phyloP scores from a whole-genome alignment of 1,140 invertebrate species.

The Goniozus legneri region DNA sequence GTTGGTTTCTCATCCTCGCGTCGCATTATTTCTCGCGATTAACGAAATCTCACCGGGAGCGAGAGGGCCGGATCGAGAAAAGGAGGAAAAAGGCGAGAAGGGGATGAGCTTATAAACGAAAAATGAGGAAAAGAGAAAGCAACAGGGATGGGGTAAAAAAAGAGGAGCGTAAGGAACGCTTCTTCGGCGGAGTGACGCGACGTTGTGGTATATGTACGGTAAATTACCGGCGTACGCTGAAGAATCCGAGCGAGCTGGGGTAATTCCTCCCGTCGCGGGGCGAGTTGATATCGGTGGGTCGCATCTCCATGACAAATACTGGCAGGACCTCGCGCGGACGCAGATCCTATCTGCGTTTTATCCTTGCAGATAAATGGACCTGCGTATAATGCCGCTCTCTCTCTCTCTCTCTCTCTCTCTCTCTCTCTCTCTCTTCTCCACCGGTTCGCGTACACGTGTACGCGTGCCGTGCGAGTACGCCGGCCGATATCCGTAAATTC shows the following conservation, averaged over 20 bases:
- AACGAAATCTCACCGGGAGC: neutral
- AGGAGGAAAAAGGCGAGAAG: neutral
- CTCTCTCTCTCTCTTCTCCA: neutral
- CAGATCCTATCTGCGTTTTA: conserved; percentile 40
- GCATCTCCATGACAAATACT: conserved; percentile 46
- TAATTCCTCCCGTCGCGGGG: conserved; percentile 29
- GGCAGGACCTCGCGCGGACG: conserved; percentile 43
- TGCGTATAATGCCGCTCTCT: conserved; percentile 33
- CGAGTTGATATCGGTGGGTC: conserved; percentile 33
- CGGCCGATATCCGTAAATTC: neutral
- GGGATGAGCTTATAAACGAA: no score
- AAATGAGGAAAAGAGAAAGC: neutral
- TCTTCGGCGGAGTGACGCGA: conserved; percentile 17
- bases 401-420: neutral
- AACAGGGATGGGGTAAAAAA: neutral
- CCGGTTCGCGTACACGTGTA: neutral
- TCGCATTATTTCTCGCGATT: conserved; percentile 4
- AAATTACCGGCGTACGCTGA: conserved; percentile 33
- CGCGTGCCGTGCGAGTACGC: neutral
- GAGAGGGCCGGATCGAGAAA: neutral
- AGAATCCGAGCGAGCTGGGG: conserved; percentile 32
- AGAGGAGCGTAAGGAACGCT: neutral
- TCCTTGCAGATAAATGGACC: conserved; percentile 38
- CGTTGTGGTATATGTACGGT: conserved; percentile 17
- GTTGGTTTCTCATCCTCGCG: no score